Evolutionary conservation across 1,140 invertebrate genomes (phyloP), one percentile per base, ranked within the genome.

Genomic region (Latrodectus geometricus): DNA sequence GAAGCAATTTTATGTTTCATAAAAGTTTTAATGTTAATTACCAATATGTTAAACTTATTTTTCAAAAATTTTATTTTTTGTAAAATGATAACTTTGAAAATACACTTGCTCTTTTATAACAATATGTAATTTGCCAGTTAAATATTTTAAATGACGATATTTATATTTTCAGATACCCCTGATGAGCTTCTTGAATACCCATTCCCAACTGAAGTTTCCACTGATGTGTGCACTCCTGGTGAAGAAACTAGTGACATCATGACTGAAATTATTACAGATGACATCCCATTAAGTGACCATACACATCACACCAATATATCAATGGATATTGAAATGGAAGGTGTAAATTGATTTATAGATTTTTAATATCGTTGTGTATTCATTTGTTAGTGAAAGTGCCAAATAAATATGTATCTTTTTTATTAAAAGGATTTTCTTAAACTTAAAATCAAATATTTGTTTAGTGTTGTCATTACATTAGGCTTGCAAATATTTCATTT

Each of bases 291-390:
- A 23, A 74, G 48, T 80, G 85, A 87, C n/a, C 52, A 74, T 12
- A 80, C 76, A 4, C 74, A 86, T 49, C 48, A 70, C 14, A 80
- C 85, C n/a, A 80, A 23, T 50, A 66, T 79, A 23, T 87, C 85
- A 9, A 87, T 87, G 85, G 85, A 87, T 56, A 61, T 87, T 66
- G 85, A 87, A 87, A 87, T 87, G 85, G 85, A 87, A 74, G 70
- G 56, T 11, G 70, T 50, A 52, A 23, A 80, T 52, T 70, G 56
- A n/a, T 23, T 9, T 23, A 48, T 35, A 35, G 35, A 35, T 61
- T 61, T 61, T 4, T 61, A 14, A 61, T 8, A 69, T 69, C 7
- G 8, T 73, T 73, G 7, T 73, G n/a, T 73, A n/a, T 61, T 61
- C 11, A 61, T 61, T 61, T 61, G 17, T 61, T 35, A 5, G 0